Evolutionary conservation across 2,888 invertebrate species (phyloP).

Genomic region (Drosophila bunnanda): DNA sequence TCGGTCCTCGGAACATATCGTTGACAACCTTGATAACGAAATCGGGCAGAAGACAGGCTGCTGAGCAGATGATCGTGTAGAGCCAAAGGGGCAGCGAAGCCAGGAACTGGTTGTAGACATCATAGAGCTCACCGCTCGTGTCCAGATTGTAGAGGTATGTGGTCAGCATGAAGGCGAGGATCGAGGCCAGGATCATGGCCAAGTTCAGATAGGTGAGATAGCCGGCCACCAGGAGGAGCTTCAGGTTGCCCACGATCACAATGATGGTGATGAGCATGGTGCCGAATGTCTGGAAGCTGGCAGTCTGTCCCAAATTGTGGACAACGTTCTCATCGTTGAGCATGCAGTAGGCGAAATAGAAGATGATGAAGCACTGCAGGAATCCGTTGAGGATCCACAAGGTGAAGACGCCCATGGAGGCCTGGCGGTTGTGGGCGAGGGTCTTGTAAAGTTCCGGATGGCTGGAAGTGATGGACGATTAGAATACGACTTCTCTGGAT

Average conservation of each 20-base stretch:
- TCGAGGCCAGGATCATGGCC: constrained; percentile 85
- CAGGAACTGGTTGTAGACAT: constrained; percentile 86
- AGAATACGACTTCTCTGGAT: too few species aligned
- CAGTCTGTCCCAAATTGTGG: constrained; percentile 84
- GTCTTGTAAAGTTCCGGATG: constrained; percentile 89
- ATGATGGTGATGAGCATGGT: constrained; percentile 86
- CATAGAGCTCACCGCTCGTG: constrained; percentile 85
- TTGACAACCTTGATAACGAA: constrained; percentile 71
- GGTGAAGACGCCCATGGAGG: constrained; percentile 87
- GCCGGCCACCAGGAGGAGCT: constrained; percentile 87
- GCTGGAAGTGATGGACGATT: constrained; percentile 79
- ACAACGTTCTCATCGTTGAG: constrained; percentile 85
- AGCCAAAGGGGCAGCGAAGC: constrained; percentile 87
- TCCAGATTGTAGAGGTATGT: constrained; percentile 86
- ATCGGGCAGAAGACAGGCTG: constrained; percentile 86
- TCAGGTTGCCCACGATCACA: constrained; percentile 86
- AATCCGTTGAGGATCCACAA: constrained; percentile 87
- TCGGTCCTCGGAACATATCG: constrained; percentile 46
- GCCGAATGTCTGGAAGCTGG: constrained; percentile 87
- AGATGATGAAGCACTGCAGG: constrained; percentile 88
- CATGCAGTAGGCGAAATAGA: constrained; percentile 85
- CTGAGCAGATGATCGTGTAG: constrained; percentile 85
- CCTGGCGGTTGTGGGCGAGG: constrained; percentile 87
- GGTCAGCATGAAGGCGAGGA: constrained; percentile 86
- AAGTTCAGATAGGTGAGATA: constrained; percentile 86